A percentile compares a stretch with the other conserved stretches of the same genome.
Evolutionary conservation across 2,888 invertebrate species (phyloP).

Genomic region (Criorhina ranunculi): DNA sequence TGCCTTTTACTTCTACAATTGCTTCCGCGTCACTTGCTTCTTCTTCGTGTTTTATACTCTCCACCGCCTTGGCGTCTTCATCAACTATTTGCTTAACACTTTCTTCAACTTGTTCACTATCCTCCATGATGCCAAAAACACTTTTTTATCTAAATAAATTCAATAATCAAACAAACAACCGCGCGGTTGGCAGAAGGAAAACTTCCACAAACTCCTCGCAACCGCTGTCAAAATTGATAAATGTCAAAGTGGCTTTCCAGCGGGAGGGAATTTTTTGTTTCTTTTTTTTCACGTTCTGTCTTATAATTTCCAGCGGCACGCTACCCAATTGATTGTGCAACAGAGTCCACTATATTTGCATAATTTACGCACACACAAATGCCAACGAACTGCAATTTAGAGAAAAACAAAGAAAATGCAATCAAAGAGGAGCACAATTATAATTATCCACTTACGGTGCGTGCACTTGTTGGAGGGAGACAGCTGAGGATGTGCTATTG

Average conservation of each 20-base stretch:
- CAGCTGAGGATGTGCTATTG: neutral
- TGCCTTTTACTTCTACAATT: neutral
- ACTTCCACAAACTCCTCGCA: slow-evolving; percentile 51
- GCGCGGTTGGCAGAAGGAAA: slow-evolving; percentile 62
- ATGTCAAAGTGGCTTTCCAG: slow-evolving; percentile 64
- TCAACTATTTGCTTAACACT: slow-evolving; percentile 2
- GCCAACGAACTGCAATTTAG: slow-evolving; percentile 61
- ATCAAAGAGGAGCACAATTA: slow-evolving; percentile 42
- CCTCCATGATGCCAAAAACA: slow-evolving; percentile 43
- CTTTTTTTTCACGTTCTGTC: neutral
- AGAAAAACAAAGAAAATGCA: slow-evolving; percentile 64
- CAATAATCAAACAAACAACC: slow-evolving; percentile 58
- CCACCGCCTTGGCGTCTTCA: neutral
- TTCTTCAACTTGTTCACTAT: slow-evolving; percentile 50
- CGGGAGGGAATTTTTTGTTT: slow-evolving; percentile 25
- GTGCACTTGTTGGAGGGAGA: slow-evolving; percentile 38
- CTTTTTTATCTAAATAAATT: slow-evolving; percentile 29
- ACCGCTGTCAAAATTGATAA: slow-evolving; percentile 63
- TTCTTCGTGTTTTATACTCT: neutral
- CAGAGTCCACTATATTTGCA: slow-evolving; percentile 66
- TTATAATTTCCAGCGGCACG: slow-evolving; percentile 51
- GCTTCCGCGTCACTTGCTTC: neutral
- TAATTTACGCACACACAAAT: slow-evolving; percentile 51
- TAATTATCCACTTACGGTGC: slow-evolving; percentile 50
- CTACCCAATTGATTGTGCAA: slow-evolving; percentile 66